Base-by-base conservation (phyloP, 2,888 invertebrate genomes). In the Elgonia sp. region DNA sequence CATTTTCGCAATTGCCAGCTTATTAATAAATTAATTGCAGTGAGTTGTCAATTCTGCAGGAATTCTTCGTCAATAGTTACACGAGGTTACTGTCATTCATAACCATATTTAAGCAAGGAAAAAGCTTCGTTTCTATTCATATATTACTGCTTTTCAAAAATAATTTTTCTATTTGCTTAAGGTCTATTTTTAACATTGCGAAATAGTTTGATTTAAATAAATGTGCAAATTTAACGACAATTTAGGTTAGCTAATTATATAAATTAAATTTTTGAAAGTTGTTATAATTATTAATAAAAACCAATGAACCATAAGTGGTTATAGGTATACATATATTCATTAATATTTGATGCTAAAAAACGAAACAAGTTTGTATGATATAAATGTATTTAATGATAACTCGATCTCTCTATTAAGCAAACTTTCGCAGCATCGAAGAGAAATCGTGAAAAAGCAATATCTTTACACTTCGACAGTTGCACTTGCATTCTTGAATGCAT, bases 401-500 rank as follows among this genome's bases (percentile, higher is more conserved):
- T 84, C 73, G 87, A 87, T 87, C 83, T 86, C 86, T 86, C 87
- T 80, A 80, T 76, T 63, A 83, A 83, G 75, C 75, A 46, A 63
- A 86, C 86, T 84, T 87, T 87, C 84, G 84, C 80, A 84, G 76
- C 70, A 76, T 70, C 67, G 72, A 81, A 40, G 84, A 83, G 84
- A 87, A 87, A 84, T 87, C 84, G 84, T 80, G 80, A 87, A 87
- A 84, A 87, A 79, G 79, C 76, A 83, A 79, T 87, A 82, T 83
- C 76, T 80, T 69, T 84, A 75, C 77, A 84, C 87, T 84, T 87
- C 84, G 84, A 84, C 84, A 87, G 87, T 81, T 87, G 87, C 79
- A 86, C 83, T 87, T 87, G 80, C 87, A 87, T 84, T 81, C 87
- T 81, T 84, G 39, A 77, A 81, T 87, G 73, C 87, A 84, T 87